Conservation (phyloP, 1,140 invertebrate species). For the Zaprionus tsacasi region DNA sequence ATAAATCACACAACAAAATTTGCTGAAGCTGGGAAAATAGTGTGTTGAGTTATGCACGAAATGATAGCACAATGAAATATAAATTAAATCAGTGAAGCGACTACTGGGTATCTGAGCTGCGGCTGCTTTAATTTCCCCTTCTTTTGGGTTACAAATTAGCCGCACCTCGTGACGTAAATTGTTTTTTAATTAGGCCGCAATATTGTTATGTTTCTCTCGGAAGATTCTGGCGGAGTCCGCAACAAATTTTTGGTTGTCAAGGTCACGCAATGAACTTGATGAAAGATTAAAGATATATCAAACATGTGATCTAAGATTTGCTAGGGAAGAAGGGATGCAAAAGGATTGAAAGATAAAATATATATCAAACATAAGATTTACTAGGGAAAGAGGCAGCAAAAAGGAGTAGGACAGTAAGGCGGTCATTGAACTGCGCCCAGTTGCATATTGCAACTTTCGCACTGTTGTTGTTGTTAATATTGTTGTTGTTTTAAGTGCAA, state of each 20-base stretch:
- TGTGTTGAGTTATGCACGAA: not conserved
- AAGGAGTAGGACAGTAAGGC: not conserved
- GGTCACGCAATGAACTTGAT: not conserved
- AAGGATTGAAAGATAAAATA: not conserved
- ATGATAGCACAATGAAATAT: not conserved
- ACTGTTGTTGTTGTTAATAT: slow-evolving; percentile 13
- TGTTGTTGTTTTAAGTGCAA: slow-evolving; percentile 3
- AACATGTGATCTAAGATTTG: not conserved
- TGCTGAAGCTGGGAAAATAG: not conserved
- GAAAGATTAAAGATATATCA: not conserved
- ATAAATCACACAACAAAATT: not conserved
- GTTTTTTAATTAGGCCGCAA: slow-evolving; percentile 36
- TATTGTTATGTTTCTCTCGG: slow-evolving; percentile 16
- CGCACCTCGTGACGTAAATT: slow-evolving; percentile 22
- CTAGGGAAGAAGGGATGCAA: too few relatives aligned
- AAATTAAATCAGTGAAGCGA: not conserved
- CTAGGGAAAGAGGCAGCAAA: too few relatives aligned
- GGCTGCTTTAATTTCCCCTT: not conserved
- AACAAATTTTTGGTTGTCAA: not conserved
- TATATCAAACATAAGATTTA: not conserved
- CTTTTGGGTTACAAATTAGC: slow-evolving; percentile 16
- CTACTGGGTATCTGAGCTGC: not conserved
- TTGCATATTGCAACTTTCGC: slow-evolving; percentile 35
- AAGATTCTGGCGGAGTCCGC: slow-evolving; percentile 24
- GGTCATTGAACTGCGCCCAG: slow-evolving; percentile 12